phyloP scores from a whole-genome alignment of 2,888 invertebrate genomes.

The Conistra vaccinii region DNA sequence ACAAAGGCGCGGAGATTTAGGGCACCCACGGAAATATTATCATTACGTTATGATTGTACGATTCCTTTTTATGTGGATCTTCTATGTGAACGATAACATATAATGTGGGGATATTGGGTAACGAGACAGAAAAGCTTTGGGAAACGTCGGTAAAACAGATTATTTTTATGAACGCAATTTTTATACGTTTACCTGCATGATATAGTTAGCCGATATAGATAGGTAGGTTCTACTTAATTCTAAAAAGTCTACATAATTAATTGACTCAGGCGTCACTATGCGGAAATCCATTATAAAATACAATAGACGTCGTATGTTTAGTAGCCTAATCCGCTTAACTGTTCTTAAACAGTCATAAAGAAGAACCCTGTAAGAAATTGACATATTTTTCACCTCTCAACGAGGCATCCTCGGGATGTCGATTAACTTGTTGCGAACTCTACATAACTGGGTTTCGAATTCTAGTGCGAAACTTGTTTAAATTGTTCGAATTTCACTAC shows the following conservation, averaged over 20 bases:
- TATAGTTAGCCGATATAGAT: background rate
- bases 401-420: too few relatives aligned
- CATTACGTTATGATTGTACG: conserved; percentile 48
- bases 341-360: too few relatives aligned
- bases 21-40: conserved; percentile 41
- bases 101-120: conserved; percentile 28
- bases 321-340: too few relatives aligned
- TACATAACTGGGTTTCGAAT: background rate
- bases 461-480: background rate
- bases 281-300: too few relatives aligned
- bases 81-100: conserved; percentile 8
- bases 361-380: too few relatives aligned
- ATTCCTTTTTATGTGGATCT: conserved; percentile 25
- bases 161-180: background rate
- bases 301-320: too few relatives aligned
- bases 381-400: too few relatives aligned
- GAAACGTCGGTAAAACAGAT: background rate
- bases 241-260: background rate
- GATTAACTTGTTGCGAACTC: too few relatives aligned
- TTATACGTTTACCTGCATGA: background rate
- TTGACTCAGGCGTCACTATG: too few relatives aligned
- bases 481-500: background rate
- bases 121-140: conserved; percentile 3
- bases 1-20: conserved; percentile 38
- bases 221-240: background rate